A percentile compares a stretch with the other conserved stretches of the same genome.
Conservation (phyloP, 2,888 invertebrate species). For the Hirudinaria manillensis region DNA sequence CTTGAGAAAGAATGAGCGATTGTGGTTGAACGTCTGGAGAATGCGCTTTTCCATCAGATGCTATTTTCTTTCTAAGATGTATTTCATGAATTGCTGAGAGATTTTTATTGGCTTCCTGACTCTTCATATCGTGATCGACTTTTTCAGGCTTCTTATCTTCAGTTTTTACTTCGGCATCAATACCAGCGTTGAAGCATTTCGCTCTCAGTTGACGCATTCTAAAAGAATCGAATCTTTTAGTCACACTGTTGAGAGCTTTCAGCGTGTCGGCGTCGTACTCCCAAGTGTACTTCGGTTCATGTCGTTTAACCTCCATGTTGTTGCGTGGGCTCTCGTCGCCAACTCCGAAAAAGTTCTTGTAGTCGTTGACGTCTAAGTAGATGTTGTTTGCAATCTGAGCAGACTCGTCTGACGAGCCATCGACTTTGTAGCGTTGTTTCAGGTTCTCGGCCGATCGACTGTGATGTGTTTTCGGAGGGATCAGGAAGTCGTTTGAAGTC, state of each 20-base stretch:
- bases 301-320: not conserved
- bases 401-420: not conserved
- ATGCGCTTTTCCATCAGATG: not conserved
- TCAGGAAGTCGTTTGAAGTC: not conserved
- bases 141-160: not conserved
- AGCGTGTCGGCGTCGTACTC: constrained; percentile 26
- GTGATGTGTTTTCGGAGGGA: not conserved
- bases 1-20: not conserved
- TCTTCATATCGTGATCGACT: not conserved
- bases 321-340: not conserved
- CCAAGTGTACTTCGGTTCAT: not conserved
- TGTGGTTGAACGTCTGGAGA: not conserved
- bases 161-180: not conserved
- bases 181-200: constrained; percentile 12
- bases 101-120: not conserved
- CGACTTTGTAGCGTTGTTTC: not conserved
- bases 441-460: not conserved
- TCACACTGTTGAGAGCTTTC: constrained; percentile 18
- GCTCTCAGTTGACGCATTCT: constrained; percentile 23
- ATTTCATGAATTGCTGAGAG: not conserved
- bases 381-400: not conserved
- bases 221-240: constrained; percentile 30
- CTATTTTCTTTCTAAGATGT: not conserved
- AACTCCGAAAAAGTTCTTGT: constrained; percentile 20
- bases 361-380: constrained; percentile 24